These are phyloP conservation scores for Acanthaster planci DNA, from an alignment of 35 echinoderm and acorn worm genomes.

Conservation along the genomic window DNA sequence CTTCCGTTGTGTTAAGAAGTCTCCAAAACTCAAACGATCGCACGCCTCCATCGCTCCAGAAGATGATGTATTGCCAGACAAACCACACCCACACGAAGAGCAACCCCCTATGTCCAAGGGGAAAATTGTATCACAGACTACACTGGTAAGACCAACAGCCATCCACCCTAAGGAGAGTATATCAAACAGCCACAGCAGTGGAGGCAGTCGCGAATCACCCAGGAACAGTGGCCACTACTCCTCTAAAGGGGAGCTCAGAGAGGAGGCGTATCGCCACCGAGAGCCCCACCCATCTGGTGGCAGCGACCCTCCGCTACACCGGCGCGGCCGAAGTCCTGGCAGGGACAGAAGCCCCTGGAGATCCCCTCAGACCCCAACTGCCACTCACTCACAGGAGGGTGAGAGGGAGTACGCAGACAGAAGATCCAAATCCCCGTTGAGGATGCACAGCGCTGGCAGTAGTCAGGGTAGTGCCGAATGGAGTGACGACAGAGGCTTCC, in stretches of 20 bases:
- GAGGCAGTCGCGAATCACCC: neutral
- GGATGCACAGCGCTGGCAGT: slow-evolving; percentile 38
- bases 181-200: neutral
- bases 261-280: neutral
- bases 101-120: neutral
- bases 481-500: slow-evolving; percentile 17
- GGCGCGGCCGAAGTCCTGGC: slow-evolving; percentile 1
- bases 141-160: slow-evolving; percentile 6
- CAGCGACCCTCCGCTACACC: neutral
- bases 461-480: slow-evolving; percentile 44
- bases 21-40: slow-evolving; percentile 48
- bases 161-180: slow-evolving; percentile 8
- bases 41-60: slow-evolving; percentile 25
- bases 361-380: slow-evolving; percentile 13
- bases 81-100: neutral
- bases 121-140: slow-evolving; percentile 16
- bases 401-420: neutral
- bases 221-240: neutral
- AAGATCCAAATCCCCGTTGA: neutral
- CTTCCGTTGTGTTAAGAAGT: slow-evolving; percentile 79
- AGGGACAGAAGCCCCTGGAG: slow-evolving; percentile 15
- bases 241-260: neutral
- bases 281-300: slow-evolving; percentile 14
- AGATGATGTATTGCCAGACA: slow-evolving; percentile 8
- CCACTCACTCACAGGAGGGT: neutral